Evolutionary conservation across 2,888 invertebrate species (phyloP).

Genomic region (Odiellus spinosus): DNA sequence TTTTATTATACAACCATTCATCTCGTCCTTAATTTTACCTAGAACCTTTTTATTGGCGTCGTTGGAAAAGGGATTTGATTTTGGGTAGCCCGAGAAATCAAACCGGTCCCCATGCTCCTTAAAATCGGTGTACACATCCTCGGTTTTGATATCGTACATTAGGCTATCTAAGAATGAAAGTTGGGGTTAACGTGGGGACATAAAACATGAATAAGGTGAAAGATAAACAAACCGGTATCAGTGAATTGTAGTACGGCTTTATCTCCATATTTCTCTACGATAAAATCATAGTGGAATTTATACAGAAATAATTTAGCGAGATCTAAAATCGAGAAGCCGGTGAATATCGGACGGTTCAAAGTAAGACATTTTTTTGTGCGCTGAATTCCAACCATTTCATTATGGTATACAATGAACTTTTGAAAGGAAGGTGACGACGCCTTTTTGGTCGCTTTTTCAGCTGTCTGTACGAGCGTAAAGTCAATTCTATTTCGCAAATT

Average conservation of each 20-base stretch:
- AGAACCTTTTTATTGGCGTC: too few relatives aligned
- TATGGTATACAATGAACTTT: too few relatives aligned
- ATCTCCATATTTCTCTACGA: conserved; percentile 18
- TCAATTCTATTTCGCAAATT: conserved; percentile 23
- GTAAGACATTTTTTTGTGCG: not conserved
- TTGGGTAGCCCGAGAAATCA: too few relatives aligned
- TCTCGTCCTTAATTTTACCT: too few relatives aligned
- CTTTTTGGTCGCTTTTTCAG: not conserved
- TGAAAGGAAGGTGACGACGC: not conserved
- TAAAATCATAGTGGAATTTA: conserved; percentile 12
- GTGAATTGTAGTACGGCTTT: conserved; percentile 20
- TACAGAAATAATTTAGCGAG: conserved; percentile 22
- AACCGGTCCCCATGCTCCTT: too few relatives aligned
- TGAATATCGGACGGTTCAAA: conserved; percentile 19
- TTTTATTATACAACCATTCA: too few relatives aligned
- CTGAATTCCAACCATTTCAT: not conserved
- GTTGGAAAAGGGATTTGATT: too few relatives aligned
- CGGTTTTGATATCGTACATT: too few relatives aligned
- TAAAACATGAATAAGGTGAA: not conserved
- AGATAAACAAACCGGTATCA: conserved; percentile 22
- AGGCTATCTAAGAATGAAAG: too few relatives aligned
- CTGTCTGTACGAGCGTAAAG: conserved; percentile 16
- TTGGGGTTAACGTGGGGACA: too few relatives aligned
- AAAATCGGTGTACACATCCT: too few relatives aligned
- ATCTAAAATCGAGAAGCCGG: conserved; percentile 20